Evolutionary conservation across 2,888 invertebrate species (phyloP), one percentile per base, ranked within the genome.

Genomic region (Noctua janthe): DNA sequence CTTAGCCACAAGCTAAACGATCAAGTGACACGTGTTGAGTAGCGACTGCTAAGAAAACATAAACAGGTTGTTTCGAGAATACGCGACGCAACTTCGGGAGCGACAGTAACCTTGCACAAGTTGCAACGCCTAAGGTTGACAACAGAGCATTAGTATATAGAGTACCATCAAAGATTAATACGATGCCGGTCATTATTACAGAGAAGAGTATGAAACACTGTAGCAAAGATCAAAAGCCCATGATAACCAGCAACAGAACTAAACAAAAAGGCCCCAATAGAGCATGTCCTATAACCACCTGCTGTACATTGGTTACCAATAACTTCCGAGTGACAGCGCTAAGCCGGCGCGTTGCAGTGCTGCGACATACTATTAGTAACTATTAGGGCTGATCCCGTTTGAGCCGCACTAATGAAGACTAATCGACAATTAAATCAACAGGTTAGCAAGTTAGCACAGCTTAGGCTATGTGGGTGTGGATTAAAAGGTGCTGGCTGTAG

Each of bases 361-460:
- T 88, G 90, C 88, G 90, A 91, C 91, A 92, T 92, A 94, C 95
- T 94, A 96, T 96, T 95, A 95, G 95, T 96, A 94, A 95, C 95
- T 94, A 95, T 96, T 96, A 96, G 93, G 91, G 89, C 86, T 92
- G 92, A 94, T 92, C 94, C 91, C 89, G 89, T 90, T 90, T 93
- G 92, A 93, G 92, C 92, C 90, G 77, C 78, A 71, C 81, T 94
- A 96, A 96, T 95, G 93, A 94, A 95, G 96, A 96, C 92, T 95
- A 96, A 96, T 96, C 94, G 96, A 92, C 92, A 91, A 94, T 96
- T 96, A 95, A 96, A 94, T 94, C 96, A 95, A 95, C 96, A 96
- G 96, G 96, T 96, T 95, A 94, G 91, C 92, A 86, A 86, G 88
- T 91, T 90, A 91, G 85, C 89, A 74, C 74, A 81, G 83, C 84